Conservation (phyloP, 1,140 invertebrate genomes). For the Thalassaphorura encarpata region DNA sequence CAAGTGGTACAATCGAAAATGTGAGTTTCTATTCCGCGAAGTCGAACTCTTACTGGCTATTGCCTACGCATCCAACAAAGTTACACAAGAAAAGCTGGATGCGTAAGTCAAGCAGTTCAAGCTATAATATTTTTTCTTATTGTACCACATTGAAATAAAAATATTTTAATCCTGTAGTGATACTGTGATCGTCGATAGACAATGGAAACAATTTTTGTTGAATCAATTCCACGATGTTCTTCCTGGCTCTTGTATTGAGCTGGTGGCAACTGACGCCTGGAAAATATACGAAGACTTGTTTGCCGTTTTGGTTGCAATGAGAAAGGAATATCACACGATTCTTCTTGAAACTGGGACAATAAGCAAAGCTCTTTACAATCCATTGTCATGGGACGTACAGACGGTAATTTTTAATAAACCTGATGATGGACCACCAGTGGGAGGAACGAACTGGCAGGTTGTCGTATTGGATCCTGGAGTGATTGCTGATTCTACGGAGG, state of each 20-base stretch:
- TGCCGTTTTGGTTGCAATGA: constrained; percentile 4
- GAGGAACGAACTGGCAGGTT: constrained; percentile 19
- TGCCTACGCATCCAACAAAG: constrained; percentile 1
- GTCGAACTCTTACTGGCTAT: constrained; percentile 25
- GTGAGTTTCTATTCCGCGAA: constrained; percentile 43
- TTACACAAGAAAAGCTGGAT: not conserved
- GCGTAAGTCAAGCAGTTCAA: not conserved
- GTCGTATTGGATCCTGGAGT: constrained; percentile 6
- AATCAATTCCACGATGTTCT: constrained; percentile 51
- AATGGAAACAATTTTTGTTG: constrained; percentile 47
- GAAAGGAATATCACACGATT: constrained; percentile 14
- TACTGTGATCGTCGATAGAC: constrained; percentile 26
- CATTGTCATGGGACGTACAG: constrained; percentile 16
- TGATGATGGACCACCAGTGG: constrained; percentile 2
- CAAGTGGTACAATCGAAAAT: constrained; percentile 42
- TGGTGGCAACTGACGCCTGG: constrained; percentile 24
- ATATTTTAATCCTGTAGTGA: constrained; percentile 17
- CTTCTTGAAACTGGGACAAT: not conserved
- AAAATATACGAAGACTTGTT: constrained; percentile 21
- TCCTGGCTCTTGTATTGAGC: constrained; percentile 45
- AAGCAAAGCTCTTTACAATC: constrained; percentile 19
- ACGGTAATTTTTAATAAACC: constrained; percentile 26
- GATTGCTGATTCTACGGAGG: constrained; percentile 18
- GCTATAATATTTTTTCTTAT: not conserved
- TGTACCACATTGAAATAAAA: not conserved